Percentiles rank a stretch among this genome's conserved stretches.
Evolutionary conservation across 64 coral and sea anemone genomes (phyloP).

Genomic region (Montipora capricornis): DNA sequence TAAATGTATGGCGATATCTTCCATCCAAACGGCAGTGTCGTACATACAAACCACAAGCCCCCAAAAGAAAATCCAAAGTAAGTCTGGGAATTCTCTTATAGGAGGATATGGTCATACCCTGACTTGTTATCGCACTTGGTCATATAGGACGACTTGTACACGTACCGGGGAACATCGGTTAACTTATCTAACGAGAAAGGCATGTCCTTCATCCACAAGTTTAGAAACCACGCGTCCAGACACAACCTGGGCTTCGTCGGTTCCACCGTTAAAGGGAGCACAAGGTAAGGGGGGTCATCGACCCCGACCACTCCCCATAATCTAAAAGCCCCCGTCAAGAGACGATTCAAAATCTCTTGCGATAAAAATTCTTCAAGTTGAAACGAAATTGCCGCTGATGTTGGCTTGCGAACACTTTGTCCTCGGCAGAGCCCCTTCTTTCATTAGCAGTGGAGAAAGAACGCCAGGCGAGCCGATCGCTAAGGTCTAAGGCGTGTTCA

Average conservation of each 20-base stretch:
- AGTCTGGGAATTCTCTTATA: background rate
- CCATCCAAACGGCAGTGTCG: no score
- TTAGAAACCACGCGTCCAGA: conserved; percentile 12
- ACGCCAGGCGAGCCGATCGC: no score
- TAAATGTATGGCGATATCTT: no score
- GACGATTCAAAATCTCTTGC: background rate
- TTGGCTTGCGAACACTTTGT: no score
- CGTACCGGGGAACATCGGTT: background rate
- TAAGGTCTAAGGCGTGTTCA: no score
- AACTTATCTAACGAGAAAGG: conserved; percentile 50
- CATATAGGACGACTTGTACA: background rate
- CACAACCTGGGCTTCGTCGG: no score
- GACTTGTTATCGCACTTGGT: background rate
- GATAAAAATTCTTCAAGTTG: background rate
- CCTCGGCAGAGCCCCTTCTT: no score
- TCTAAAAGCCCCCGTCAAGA: background rate
- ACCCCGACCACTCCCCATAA: background rate
- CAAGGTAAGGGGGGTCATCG: background rate
- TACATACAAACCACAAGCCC: no score
- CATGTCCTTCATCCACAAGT: conserved; percentile 43
- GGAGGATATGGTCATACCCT: background rate
- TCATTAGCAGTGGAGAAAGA: no score
- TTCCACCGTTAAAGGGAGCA: conserved; percentile 1
- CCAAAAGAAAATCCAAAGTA: background rate
- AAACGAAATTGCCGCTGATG: no score